These are phyloP conservation scores for Acanthisitta chloris DNA, from an alignment of 2,113 vertebrate genomes.

Conservation along the genomic window DNA sequence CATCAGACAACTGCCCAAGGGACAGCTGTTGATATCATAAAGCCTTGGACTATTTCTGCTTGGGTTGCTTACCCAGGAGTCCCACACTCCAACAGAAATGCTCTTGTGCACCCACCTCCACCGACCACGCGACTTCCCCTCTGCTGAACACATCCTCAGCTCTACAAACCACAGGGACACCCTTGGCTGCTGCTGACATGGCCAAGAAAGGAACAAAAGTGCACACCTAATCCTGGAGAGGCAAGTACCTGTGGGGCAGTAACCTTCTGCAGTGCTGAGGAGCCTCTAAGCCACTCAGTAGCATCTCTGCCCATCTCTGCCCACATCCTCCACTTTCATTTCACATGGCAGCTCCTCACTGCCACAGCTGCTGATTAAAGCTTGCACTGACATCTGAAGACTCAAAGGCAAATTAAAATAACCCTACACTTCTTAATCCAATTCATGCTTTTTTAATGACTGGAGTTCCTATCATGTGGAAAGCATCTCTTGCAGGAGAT, in stretches of 20 bases:
- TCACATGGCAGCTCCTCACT: fast-evolving
- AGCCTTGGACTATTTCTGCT: neutral
- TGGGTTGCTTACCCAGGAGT: neutral
- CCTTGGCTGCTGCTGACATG: neutral
- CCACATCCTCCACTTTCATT: neutral
- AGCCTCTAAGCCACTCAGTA: neutral
- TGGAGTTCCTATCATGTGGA: neutral
- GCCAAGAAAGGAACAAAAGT: neutral
- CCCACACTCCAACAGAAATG: neutral
- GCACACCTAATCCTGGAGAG: neutral
- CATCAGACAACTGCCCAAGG: neutral
- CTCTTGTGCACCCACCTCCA: neutral
- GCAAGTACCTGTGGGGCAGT: neutral
- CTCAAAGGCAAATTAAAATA: constrained; percentile 32
- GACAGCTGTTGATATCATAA: neutral
- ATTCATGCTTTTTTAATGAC: constrained; percentile 47
- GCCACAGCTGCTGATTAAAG: neutral
- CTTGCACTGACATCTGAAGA: neutral
- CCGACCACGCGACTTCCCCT: fast-evolving
- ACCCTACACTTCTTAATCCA: neutral
- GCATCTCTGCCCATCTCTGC: neutral
- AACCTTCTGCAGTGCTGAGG: neutral
- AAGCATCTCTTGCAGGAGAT: neutral
- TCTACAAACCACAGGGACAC: neutral
- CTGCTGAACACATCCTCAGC: fast-evolving